These are phyloP conservation scores for Cochlearius cochlearius DNA, from an alignment of 2,113 vertebrate genomes.

Conservation along the genomic window DNA sequence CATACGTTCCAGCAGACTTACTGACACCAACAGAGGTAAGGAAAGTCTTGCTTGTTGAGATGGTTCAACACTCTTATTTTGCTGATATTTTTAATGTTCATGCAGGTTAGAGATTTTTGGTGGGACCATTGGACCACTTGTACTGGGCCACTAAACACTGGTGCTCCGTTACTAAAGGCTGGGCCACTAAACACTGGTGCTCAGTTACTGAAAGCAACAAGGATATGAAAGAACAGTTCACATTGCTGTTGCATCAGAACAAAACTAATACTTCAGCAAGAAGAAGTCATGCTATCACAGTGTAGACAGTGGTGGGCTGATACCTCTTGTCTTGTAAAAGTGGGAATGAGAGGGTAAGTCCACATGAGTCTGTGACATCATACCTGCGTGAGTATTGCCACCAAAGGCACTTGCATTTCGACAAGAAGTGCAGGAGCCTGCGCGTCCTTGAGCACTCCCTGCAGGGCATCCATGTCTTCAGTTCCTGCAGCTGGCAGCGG, in stretches of 20 bases:
- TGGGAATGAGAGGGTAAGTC: neutral
- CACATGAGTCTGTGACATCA: neutral
- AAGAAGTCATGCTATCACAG: neutral
- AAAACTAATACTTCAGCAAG: neutral
- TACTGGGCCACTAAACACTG: neutral
- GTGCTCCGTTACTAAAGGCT: neutral
- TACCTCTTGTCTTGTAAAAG: neutral
- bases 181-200: neutral
- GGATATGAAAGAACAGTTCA: neutral
- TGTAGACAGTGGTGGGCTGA: neutral
- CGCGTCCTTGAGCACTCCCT: neutral
- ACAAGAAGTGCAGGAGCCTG: neutral
- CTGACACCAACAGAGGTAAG: neutral
- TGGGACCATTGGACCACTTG: neutral
- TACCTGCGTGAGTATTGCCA: neutral
- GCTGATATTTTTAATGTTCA: neutral
- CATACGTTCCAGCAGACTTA: neutral
- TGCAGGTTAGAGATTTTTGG: neutral
- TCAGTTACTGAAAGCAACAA: neutral
- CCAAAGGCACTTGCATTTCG: neutral
- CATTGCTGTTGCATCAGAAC: neutral
- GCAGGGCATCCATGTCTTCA: accelerated
- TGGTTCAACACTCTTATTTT: neutral
- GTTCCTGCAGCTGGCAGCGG: neutral
- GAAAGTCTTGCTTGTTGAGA: neutral